These are phyloP conservation scores for Lepidotrigona ventralis DNA, from an alignment of 1,140 invertebrate genomes.

Conservation along the genomic window DNA sequence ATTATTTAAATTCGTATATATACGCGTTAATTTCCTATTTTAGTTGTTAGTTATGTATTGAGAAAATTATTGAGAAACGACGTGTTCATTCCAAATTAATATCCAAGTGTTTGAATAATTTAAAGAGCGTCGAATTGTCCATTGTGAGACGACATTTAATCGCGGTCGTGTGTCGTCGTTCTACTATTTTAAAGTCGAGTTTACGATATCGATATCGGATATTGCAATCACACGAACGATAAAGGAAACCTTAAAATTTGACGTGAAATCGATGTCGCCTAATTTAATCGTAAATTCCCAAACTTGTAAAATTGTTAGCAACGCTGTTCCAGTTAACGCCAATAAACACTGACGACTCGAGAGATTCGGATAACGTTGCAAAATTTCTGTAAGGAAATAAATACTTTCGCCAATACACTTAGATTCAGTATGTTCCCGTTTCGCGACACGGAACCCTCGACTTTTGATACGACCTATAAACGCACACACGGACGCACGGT, in stretches of 20 bases:
- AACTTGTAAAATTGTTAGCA: not conserved
- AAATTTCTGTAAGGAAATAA: too few species aligned
- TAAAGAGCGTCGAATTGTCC: not conserved
- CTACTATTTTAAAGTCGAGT: not conserved
- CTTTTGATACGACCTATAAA: conserved; percentile 26
- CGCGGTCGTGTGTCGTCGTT: not conserved
- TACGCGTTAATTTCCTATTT: too few species aligned
- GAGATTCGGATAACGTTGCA: not conserved
- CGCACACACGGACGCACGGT: too few species aligned
- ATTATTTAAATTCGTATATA: too few species aligned
- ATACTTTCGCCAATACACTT: too few species aligned
- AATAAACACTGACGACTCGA: not conserved
- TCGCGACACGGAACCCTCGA: not conserved
- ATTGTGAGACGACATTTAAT: not conserved
- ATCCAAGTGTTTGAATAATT: not conserved
- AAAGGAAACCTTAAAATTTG: not conserved
- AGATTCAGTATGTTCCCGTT: not conserved
- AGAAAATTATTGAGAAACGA: too few species aligned
- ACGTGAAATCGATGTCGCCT: not conserved
- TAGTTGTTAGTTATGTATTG: too few species aligned
- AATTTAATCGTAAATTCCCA: not conserved
- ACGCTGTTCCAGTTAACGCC: not conserved
- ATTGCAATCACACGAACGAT: not conserved
- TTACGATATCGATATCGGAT: not conserved
- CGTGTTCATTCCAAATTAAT: not conserved